Evolutionary conservation across 2,888 invertebrate species (phyloP).

Genomic region (Erebia aethiops): DNA sequence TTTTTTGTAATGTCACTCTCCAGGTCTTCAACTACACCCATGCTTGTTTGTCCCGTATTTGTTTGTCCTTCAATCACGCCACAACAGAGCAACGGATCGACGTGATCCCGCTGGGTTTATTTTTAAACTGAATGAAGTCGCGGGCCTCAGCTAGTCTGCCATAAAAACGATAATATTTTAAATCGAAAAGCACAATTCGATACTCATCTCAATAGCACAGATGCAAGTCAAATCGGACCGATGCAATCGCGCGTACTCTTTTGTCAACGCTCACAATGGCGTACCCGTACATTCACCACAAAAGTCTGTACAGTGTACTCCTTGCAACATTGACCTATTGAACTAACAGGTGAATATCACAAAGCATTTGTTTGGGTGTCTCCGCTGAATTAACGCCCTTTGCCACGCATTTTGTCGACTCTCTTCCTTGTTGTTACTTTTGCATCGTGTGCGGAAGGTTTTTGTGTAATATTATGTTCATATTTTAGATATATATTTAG

Average conservation of each 20-base stretch:
- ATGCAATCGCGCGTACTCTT: slow-evolving; percentile 75
- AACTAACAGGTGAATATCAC: slow-evolving; percentile 78
- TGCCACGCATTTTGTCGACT: slow-evolving; percentile 38
- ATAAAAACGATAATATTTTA: neutral
- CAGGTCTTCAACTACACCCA: too few species aligned
- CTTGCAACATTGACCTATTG: slow-evolving; percentile 81
- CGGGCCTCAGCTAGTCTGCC: too few species aligned
- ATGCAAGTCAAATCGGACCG: slow-evolving; percentile 65
- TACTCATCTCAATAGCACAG: slow-evolving; percentile 65
- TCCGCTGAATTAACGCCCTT: slow-evolving; percentile 63
- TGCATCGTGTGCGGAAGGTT: slow-evolving; percentile 18
- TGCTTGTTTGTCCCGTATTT: too few species aligned
- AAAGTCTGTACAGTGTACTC: slow-evolving; percentile 76
- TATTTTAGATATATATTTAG: slow-evolving; percentile 14
- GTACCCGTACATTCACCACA: slow-evolving; percentile 76
- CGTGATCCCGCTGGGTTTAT: too few species aligned
- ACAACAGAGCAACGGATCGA: too few species aligned
- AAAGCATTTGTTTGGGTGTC: slow-evolving; percentile 79
- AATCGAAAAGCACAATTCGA: slow-evolving; percentile 37
- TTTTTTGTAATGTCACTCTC: too few species aligned
- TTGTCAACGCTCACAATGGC: slow-evolving; percentile 72
- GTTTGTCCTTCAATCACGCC: too few species aligned
- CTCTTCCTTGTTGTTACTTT: slow-evolving; percentile 28
- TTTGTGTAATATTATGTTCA: neutral
- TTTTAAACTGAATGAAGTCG: too few species aligned